Conservation (phyloP, 2,113 vertebrate species). For the Hippocampus zosterae region DNA sequence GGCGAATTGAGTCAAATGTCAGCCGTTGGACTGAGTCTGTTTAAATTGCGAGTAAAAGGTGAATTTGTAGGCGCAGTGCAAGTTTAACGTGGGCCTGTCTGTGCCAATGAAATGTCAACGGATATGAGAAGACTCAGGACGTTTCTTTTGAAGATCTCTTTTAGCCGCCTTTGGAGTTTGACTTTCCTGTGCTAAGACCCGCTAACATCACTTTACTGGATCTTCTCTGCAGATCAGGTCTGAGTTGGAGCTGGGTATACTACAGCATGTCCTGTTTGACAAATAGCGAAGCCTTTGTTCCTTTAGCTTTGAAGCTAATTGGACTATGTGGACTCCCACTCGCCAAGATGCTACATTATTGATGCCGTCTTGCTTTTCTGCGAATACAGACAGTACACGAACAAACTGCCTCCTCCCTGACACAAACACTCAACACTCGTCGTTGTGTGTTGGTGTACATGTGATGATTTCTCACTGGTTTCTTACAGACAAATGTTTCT, state of each 20-base stretch:
- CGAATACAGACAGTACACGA: conserved; percentile 60
- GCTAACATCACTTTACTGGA: conserved; percentile 54
- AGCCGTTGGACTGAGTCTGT: conserved; percentile 19
- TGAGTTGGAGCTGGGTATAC: conserved; percentile 58
- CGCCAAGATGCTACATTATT: conserved; percentile 73
- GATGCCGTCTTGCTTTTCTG: conserved; percentile 67
- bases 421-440: conserved; percentile 41
- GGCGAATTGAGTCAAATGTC: conserved; percentile 25
- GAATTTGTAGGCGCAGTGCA: conserved; percentile 41
- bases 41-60: conserved; percentile 47
- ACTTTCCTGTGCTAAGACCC: conserved; percentile 64
- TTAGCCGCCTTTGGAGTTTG: conserved; percentile 68
- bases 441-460: conserved; percentile 27
- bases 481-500: conserved; percentile 22
- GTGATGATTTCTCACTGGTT: conserved; percentile 30
- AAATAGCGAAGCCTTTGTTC: conserved; percentile 73
- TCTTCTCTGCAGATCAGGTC: conserved; percentile 61
- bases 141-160: conserved; percentile 71
- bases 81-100: conserved; percentile 68
- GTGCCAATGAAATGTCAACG: conserved; percentile 68
- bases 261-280: conserved; percentile 74
- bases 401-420: conserved; percentile 68
- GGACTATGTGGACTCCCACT: conserved; percentile 72
- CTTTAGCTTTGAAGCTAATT: conserved; percentile 76
- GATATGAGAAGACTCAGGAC: conserved; percentile 60